phyloP scores from a whole-genome alignment of 2,113 vertebrate genomes.

The Cryptoleucopteryx plumbea region DNA sequence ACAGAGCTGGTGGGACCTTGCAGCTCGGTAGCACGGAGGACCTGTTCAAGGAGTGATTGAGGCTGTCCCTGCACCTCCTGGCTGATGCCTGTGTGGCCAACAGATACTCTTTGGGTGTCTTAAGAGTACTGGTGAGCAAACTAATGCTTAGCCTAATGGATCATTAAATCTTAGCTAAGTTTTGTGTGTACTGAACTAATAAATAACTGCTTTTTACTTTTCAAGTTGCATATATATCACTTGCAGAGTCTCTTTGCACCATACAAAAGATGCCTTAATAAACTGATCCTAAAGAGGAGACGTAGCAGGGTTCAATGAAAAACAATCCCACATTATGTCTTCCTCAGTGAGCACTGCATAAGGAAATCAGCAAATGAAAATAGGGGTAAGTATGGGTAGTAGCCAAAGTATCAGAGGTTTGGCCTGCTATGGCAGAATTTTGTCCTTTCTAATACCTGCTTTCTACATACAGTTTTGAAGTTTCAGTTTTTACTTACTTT shows the following conservation, averaged over 20 bases:
- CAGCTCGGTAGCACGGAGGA: background rate
- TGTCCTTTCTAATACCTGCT: background rate
- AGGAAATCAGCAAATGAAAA: background rate
- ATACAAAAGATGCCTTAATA: background rate
- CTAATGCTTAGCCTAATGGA: background rate
- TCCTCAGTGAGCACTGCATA: background rate
- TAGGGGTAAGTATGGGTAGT: background rate
- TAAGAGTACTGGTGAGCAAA: background rate
- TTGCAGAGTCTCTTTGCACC: background rate
- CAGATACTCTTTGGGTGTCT: fast-evolving
- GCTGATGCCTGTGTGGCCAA: background rate
- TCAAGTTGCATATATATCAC: background rate
- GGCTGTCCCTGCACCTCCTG: background rate
- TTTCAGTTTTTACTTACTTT: background rate
- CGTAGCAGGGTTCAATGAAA: background rate
- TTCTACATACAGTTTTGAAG: background rate
- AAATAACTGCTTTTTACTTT: background rate
- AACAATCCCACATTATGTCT: background rate
- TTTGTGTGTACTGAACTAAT: background rate
- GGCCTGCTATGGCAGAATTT: background rate
- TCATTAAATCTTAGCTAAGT: background rate
- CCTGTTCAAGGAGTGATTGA: background rate
- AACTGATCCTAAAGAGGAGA: background rate
- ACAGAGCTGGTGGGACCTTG: background rate
- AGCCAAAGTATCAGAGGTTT: background rate